Conservation (phyloP, 1,140 invertebrate species). For the Leptinotarsa lineolata region DNA sequence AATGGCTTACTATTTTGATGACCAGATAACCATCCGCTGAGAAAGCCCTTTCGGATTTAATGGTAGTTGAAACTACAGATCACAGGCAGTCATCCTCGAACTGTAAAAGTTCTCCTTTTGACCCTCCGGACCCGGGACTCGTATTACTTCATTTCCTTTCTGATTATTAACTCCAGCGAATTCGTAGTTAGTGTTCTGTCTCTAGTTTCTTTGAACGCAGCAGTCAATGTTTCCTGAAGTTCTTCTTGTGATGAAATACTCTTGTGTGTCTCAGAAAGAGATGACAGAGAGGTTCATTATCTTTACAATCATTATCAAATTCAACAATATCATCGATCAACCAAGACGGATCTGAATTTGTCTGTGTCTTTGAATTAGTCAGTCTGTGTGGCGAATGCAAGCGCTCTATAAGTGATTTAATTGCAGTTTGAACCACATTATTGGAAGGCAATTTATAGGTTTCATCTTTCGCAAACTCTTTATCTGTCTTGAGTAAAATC, state of each 20-base stretch:
- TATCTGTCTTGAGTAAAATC: no score
- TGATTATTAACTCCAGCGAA: background rate
- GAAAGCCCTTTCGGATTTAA: conserved; percentile 23
- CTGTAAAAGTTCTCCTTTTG: conserved; percentile 12
- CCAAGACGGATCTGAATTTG: background rate
- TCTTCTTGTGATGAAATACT: background rate
- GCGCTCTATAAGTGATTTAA: no score
- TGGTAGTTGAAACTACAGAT: conserved; percentile 19
- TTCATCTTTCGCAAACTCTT: background rate
- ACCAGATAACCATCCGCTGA: conserved; percentile 23
- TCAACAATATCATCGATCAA: no score
- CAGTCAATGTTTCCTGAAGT: no score
- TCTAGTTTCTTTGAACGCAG: no score
- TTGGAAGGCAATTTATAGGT: background rate
- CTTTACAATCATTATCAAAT: no score
- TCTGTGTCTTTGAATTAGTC: conserved; percentile 6
- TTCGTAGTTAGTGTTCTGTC: no score
- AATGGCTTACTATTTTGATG: conserved; percentile 11
- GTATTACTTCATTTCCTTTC: background rate
- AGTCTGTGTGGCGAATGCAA: background rate
- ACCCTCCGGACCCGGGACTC: background rate
- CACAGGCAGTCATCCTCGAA: conserved; percentile 15
- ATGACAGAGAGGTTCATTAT: no score
- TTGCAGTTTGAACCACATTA: background rate
- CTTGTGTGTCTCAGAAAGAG: conserved; percentile 4